Evolutionary conservation across 2,888 invertebrate species (phyloP), one percentile per base, ranked within the genome.

Genomic region (Hyposoter dolosus): DNA sequence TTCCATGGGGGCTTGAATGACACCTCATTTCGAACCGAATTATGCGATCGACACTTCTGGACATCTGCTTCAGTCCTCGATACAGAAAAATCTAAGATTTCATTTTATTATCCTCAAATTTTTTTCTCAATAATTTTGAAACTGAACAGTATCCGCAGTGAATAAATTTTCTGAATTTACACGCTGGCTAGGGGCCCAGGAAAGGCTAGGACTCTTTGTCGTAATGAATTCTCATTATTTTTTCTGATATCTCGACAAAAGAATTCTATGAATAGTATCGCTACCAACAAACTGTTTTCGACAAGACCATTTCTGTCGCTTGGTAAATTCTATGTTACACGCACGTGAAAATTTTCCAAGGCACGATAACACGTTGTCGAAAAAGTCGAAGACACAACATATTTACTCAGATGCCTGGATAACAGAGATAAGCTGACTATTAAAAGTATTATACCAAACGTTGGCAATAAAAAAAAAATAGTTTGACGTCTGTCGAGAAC

Each of bases 1-100:
- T 78, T 78, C 28, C 65, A 45, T 7, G 12, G 76, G 47, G 76
- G 35, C 19, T 32, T 7, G 15, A 50, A 50, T 40, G 28, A 40
- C 43, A 50, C 66, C 50, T 32, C 12, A 60, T 60, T 60, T 60
- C 19, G 2, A 35, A 23, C 28, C 35, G 32, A 53, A 32, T 28
- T n/a, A n/a, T 35, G 40, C 35, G 32, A 65, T 65, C 19, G 77
- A 50, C 60, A 75, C 43, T 32, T 28, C 28, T 12, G 56, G 23
- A 12, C 10, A 56, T 19, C 23, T 23, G 23, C 19, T 28, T 15
- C 12, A 15, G 2, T 10, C 9, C 3, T 10, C 12, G 15, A 65
- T 65, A 3, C 3, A 4, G 3, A 5, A 0, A 23, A 19, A 66
- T 19, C 1, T 40, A 3, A 43, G 10, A 19, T 40, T 43, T 43